Base-by-base conservation (phyloP, 2,113 vertebrate species). In the Centropristis striata region DNA sequence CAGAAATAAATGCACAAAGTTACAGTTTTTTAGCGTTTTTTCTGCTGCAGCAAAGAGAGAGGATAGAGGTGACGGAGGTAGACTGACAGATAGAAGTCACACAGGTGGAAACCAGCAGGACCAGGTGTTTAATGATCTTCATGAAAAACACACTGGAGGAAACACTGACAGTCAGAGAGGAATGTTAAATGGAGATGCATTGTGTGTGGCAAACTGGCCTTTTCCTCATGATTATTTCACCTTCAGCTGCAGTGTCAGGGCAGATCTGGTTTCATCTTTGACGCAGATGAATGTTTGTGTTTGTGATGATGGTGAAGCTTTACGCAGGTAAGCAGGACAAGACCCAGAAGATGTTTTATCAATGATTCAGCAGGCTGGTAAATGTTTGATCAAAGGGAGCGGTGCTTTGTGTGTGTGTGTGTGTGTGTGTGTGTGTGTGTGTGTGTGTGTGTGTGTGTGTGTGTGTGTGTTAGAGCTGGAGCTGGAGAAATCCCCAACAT, bases 371-470 rank as follows among this genome's bases (percentile, higher is more conserved):
- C 55, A 13, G 51, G 46, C 36, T 20, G 69, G 80, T 84, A 57
- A 75, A 81, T 88, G 78, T 87, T 87, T 84, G 37, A 87, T 71
- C 39, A 46, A 11, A 71, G 63, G 47, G 75, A 74, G 42, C 13
- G 39, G 21, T 13, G 11, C 60, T 50, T 54, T 51, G 2, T 61
- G 3, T 51, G 8, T 72, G 28, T 46, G 12, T 54, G 36, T 36
- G n/a, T 37, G 60, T 51, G 55, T 50, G n/a, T n/a, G n/a, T n/a
- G n/a, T n/a, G n/a, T n/a, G 65, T 69, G 47, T n/a, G 23, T n/a
- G 55, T 46, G 39, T 28, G 41, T 55, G 23, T 47, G 18, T n/a
- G 46, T 42, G 14, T 47, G 46, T 49, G 7, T 44, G 42, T 44
- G 41, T 44, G 42, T 44, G 42, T 44, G 42, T 44, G 13, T 44